These are phyloP conservation scores for Drosophila suzukii DNA, from an alignment of 1,140 invertebrate species.

Conservation along the genomic window DNA sequence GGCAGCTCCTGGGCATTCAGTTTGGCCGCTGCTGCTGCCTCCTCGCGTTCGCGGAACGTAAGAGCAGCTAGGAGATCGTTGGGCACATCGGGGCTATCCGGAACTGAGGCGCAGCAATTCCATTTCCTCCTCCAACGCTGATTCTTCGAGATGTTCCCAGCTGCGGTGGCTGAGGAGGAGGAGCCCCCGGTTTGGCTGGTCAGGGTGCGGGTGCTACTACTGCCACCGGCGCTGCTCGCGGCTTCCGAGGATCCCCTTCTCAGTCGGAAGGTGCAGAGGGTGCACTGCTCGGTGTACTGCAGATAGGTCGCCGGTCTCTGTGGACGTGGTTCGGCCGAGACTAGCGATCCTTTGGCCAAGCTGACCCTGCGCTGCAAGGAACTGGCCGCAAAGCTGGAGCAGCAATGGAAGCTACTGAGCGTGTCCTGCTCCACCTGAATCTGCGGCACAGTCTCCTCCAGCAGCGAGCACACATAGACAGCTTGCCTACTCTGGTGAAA, in stretches of 20 bases:
- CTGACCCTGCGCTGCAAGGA: conserved; percentile 72
- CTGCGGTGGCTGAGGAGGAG: conserved; percentile 45
- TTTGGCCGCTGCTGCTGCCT: conserved; percentile 46
- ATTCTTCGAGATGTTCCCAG: conserved; percentile 80
- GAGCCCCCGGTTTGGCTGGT: conserved; percentile 59
- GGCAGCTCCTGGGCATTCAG: conserved; percentile 70
- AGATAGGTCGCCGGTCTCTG: conserved; percentile 62
- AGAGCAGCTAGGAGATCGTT: conserved; percentile 75
- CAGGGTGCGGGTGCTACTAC: conserved; percentile 61
- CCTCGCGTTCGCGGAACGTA: conserved; percentile 58
- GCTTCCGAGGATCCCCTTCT: conserved; percentile 44
- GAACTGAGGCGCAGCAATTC: conserved; percentile 86
- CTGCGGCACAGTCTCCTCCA: conserved; percentile 57
- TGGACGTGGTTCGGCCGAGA: conserved; percentile 47
- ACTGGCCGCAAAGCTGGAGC: conserved; percentile 71
- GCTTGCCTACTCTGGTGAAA: conserved; percentile 74
- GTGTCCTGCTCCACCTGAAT: conserved; percentile 37
- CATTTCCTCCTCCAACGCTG: conserved; percentile 85
- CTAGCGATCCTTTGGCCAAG: conserved; percentile 61
- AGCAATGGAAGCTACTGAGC: conserved; percentile 77
- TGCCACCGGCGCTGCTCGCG: conserved; percentile 45
- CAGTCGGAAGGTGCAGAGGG: conserved; percentile 79
- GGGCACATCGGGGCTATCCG: conserved; percentile 86
- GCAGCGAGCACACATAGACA: conserved; percentile 79
- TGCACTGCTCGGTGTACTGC: conserved; percentile 82